These are phyloP conservation scores for Scrobipalpa costella DNA, from an alignment of 2,888 invertebrate genomes.

Conservation along the genomic window DNA sequence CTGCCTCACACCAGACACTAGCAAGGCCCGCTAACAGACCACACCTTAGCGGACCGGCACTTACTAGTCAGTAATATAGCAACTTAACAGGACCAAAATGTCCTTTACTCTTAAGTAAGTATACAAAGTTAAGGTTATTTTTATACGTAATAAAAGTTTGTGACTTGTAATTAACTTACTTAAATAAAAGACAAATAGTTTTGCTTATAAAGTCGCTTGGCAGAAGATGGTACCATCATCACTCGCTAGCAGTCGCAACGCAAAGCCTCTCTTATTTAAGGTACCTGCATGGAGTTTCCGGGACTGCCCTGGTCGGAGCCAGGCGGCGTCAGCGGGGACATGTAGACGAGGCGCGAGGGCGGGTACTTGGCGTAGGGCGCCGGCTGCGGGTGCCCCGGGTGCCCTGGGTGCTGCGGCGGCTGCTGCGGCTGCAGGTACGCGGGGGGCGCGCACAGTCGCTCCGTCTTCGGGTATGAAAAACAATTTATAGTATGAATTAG, in stretches of 20 bases:
- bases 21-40: not conserved
- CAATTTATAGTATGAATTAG: no score
- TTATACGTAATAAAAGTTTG: no score
- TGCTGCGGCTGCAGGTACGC: slow-evolving; percentile 63
- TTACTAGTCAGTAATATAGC: not conserved
- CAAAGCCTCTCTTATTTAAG: slow-evolving; percentile 42
- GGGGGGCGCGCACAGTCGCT: slow-evolving; percentile 83
- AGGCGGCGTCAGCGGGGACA: slow-evolving; percentile 92
- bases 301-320: slow-evolving; percentile 94
- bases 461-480: slow-evolving; percentile 72
- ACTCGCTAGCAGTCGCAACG: slow-evolving; percentile 63
- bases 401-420: slow-evolving; percentile 52
- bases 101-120: no score
- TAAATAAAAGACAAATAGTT: not conserved
- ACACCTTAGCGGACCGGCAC: not conserved
- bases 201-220: slow-evolving; percentile 55
- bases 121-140: no score
- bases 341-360: slow-evolving; percentile 83
- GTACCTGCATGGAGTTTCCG: slow-evolving; percentile 84
- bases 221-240: slow-evolving; percentile 68
- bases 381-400: slow-evolving; percentile 59
- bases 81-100: no score
- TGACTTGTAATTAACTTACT: no score
- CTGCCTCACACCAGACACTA: not conserved
- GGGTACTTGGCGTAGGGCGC: slow-evolving; percentile 70